Evolutionary conservation across 1,140 invertebrate genomes (phyloP).

Genomic region (Acromyrmex echinatior): DNA sequence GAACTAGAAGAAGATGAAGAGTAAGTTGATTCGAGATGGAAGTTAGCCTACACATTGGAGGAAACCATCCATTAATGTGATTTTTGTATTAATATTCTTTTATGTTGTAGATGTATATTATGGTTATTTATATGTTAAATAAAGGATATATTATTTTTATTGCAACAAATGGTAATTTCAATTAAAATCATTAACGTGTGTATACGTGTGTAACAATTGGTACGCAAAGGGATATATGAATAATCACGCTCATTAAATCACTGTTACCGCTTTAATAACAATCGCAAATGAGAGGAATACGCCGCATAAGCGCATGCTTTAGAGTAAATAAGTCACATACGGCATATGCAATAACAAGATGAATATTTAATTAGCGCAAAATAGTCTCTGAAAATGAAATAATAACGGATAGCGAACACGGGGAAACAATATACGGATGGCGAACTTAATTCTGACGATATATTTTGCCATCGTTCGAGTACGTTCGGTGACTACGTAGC

Average conservation of each 20-base stretch:
- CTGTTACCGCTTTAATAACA: conserved; percentile 47
- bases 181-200: conserved; percentile 17
- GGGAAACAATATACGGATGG: not conserved
- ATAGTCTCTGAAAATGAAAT: conserved; percentile 33
- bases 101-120: not conserved
- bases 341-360: conserved; percentile 42
- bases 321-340: conserved; percentile 52
- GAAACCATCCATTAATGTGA: too few relatives aligned
- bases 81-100: not conserved
- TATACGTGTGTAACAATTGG: conserved; percentile 29
- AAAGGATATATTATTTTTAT: conserved; percentile 2
- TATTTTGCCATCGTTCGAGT: not conserved
- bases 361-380: conserved; percentile 53
- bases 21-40: too few relatives aligned
- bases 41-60: too few relatives aligned
- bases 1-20: too few relatives aligned
- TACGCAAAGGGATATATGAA: conserved; percentile 48
- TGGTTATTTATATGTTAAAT: not conserved
- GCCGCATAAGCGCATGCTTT: conserved; percentile 24
- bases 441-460: not conserved
- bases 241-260: conserved; percentile 57
- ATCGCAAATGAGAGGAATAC: conserved; percentile 43
- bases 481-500: conserved; percentile 4
- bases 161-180: conserved; percentile 34
- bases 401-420: not conserved